These are phyloP conservation scores for Lamellibrachia columna DNA, from an alignment of 2,888 invertebrate genomes.

Conservation along the genomic window DNA sequence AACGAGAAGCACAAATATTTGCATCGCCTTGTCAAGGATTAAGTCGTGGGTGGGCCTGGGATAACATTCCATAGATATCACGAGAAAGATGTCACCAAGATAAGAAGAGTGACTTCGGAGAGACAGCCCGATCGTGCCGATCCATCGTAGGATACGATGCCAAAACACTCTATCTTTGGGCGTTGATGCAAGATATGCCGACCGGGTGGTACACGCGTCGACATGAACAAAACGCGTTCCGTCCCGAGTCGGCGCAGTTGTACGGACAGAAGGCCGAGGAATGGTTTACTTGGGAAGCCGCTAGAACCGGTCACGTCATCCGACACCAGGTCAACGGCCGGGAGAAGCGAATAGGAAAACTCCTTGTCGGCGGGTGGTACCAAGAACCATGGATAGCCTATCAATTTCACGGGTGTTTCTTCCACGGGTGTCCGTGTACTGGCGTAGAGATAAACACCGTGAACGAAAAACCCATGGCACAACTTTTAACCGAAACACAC, in stretches of 20 bases:
- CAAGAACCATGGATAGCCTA: background rate
- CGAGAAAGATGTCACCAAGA: background rate
- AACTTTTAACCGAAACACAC: background rate
- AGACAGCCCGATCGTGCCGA: background rate
- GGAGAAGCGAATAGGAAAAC: background rate
- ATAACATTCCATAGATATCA: conserved; percentile 8
- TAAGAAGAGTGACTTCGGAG: background rate
- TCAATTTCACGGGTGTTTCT: conserved; percentile 40
- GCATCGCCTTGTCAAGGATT: conserved; percentile 13
- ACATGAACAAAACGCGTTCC: background rate
- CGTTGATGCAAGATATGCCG: background rate
- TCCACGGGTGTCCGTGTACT: conserved; percentile 31
- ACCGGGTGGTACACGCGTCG: background rate
- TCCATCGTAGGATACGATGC: background rate
- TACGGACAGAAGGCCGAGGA: background rate
- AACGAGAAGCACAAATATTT: conserved; percentile 39
- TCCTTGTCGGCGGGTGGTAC: background rate
- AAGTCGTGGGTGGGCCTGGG: background rate
- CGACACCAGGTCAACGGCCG: conserved; percentile 13
- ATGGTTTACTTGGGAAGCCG: background rate
- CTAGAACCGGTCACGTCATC: background rate
- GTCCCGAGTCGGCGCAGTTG: background rate
- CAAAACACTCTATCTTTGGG: conserved; percentile 19
- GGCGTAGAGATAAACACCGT: background rate
- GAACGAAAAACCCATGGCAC: background rate